phyloP scores from a whole-genome alignment of 2,113 vertebrate species.

The Corythaixoides concolor region DNA sequence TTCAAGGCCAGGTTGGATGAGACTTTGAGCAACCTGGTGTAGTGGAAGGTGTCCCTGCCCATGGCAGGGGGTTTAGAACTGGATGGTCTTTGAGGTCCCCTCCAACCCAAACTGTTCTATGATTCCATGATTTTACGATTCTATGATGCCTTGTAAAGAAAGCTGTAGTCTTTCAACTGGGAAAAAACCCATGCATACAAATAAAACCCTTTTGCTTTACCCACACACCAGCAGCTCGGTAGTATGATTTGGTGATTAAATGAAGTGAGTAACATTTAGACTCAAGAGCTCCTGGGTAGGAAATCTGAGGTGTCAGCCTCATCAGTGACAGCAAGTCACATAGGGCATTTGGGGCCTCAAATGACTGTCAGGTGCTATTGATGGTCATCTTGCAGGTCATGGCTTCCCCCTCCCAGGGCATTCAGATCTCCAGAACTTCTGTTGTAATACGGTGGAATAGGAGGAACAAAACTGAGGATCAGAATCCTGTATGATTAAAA shows the following conservation, averaged over 20 bases:
- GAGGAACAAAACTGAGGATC: neutral
- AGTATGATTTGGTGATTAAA: neutral
- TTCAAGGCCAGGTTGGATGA: too few relatives aligned
- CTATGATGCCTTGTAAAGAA: neutral
- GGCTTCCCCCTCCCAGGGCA: neutral
- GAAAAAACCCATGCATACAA: neutral
- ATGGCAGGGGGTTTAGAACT: too few relatives aligned
- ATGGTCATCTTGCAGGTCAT: neutral
- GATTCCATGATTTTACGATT: too few relatives aligned
- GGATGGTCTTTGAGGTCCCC: too few relatives aligned
- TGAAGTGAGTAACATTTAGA: neutral
- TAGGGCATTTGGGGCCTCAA: neutral
- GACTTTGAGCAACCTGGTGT: too few relatives aligned
- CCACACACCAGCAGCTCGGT: neutral
- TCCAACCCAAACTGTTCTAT: too few relatives aligned
- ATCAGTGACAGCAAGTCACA: neutral
- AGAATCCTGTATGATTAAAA: neutral
- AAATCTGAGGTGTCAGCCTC: neutral
- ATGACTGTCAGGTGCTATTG: neutral
- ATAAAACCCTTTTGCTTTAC: neutral
- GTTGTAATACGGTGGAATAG: neutral
- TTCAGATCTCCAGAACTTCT: neutral
- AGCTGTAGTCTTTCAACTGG: neutral
- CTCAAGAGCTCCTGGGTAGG: neutral
- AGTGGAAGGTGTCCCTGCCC: too few relatives aligned